These are phyloP conservation scores for Nomada hirtipes DNA, from an alignment of 2,888 invertebrate species.

Conservation along the genomic window DNA sequence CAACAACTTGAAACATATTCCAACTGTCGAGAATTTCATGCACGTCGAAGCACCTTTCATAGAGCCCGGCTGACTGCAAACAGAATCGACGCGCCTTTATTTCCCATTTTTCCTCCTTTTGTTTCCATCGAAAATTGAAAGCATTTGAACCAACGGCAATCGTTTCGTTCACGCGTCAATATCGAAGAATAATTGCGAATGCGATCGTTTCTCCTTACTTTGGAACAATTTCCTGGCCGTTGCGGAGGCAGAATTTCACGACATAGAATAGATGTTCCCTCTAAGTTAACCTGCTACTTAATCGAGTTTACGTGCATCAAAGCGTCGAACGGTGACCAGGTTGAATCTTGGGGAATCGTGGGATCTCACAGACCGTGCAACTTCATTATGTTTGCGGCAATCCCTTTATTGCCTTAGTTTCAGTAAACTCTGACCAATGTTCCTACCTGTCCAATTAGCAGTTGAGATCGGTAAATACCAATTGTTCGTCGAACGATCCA, in stretches of 20 bases:
- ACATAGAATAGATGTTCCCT: conserved; percentile 17
- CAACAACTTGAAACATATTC: neutral
- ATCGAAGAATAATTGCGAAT: neutral
- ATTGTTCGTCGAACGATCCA: neutral
- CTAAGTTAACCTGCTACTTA: conserved; percentile 47
- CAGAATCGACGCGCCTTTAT: neutral
- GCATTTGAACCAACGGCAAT: neutral
- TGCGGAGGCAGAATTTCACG: conserved; percentile 1
- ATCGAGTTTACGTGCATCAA: conserved; percentile 62
- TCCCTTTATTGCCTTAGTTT: conserved; percentile 7
- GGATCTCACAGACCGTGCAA: conserved; percentile 22
- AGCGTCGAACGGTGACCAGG: conserved; percentile 22
- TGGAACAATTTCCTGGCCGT: conserved; percentile 5
- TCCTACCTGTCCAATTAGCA: neutral
- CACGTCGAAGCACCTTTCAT: conserved; percentile 8
- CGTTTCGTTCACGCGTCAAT: neutral
- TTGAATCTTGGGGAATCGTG: conserved; percentile 23
- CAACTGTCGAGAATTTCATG: neutral
- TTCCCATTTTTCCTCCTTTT: neutral
- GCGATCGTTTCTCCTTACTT: neutral
- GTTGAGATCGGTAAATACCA: neutral
- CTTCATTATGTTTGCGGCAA: conserved; percentile 28
- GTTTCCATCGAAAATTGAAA: neutral
- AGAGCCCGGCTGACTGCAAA: neutral
- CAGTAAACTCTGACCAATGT: conserved; percentile 5